Base-by-base conservation (phyloP, 2,888 invertebrate genomes). In the Molanna angustata region DNA sequence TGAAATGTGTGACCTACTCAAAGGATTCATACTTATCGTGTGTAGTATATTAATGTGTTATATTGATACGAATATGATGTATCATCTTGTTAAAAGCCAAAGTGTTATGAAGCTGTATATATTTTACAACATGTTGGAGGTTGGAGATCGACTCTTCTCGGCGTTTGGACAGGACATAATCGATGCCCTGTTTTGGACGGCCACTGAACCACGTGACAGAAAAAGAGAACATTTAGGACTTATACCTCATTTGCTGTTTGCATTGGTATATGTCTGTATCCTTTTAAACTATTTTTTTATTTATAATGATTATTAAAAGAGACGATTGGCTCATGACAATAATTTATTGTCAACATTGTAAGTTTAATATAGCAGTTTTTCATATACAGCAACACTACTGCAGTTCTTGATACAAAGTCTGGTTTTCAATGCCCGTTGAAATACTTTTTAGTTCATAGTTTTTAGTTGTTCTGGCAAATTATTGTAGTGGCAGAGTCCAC, bases 91-190 rank as follows among this genome's bases (percentile, higher is more conserved):
- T 40, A 94, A 94, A 69, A 96, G 96, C 64, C 99, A 99, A 68
- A 96, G 97, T 61, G 95, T 98, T 58, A 98, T 99, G 72, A 99
- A 99, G 68, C 76, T 99, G 61, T 99, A 99, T 68, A 96, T 99
- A 68, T 97, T 99, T 76, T 99, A 94, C 72, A 99, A 99, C 70
- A 99, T 99, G 96, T 75, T 99, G 54, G 99, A 99, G 78, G 95
- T 96, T 45, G 95, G 94, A 11, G 99, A 99, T 73, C 80, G 95
- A 59, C 74, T 99, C 60, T 89, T 98, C 67, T 96, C 96, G 52
- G 94, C 94, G 22, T 94, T 96, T 74, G 97, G 98, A 1, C 96
- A 99, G 74, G 99, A 99, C 67, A 94, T 94, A 6, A 88, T 99
- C 58, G 99, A 99, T 79, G 94, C 98, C 2, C 74, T 99, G 39